A percentile compares a stretch with the other conserved stretches of the same genome.
Conservation (phyloP, 2,888 invertebrate species). For the Caenorhabditis virilis region DNA sequence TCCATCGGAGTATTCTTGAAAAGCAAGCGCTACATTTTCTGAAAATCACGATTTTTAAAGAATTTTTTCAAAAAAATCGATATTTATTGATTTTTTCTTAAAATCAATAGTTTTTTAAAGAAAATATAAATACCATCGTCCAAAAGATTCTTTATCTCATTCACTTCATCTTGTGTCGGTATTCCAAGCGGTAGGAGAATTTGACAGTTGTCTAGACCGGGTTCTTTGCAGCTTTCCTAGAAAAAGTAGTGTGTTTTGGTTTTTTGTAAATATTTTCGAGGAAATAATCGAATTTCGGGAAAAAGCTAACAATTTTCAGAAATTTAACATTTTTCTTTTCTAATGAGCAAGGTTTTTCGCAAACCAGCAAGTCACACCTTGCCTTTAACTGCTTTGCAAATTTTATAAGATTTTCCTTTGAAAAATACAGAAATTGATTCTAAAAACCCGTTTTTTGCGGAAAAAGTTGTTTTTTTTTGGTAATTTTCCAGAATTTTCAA, state of each 20-base stretch:
- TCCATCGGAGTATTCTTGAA: constrained; percentile 4
- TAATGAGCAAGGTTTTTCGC: too few species aligned
- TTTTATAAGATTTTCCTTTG: too few species aligned
- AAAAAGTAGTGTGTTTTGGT: too few species aligned
- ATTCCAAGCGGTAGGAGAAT: constrained; percentile 31
- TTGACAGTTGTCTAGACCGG: constrained; percentile 17
- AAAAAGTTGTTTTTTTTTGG: too few species aligned
- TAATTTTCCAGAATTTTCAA: too few species aligned
- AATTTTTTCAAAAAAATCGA: not conserved
- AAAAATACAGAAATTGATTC: too few species aligned
- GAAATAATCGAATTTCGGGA: constrained; percentile 3
- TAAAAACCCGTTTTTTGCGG: too few species aligned
- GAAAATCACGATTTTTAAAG: constrained; percentile 1
- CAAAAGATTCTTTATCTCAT: constrained; percentile 22
- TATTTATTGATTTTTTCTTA: too few species aligned
- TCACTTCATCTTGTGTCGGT: constrained; percentile 38
- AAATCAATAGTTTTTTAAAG: too few species aligned
- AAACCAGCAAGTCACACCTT: too few species aligned
- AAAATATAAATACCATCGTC: constrained; percentile 29
- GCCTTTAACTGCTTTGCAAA: too few species aligned
- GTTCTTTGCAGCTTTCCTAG: too few species aligned
- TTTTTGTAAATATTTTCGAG: constrained; percentile 12
- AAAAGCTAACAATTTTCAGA: not conserved
- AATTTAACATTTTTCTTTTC: not conserved
- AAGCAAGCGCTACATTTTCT: constrained; percentile 12